Base-by-base conservation (phyloP, 2,888 invertebrate genomes). In the Chydorus sphaericus region DNA sequence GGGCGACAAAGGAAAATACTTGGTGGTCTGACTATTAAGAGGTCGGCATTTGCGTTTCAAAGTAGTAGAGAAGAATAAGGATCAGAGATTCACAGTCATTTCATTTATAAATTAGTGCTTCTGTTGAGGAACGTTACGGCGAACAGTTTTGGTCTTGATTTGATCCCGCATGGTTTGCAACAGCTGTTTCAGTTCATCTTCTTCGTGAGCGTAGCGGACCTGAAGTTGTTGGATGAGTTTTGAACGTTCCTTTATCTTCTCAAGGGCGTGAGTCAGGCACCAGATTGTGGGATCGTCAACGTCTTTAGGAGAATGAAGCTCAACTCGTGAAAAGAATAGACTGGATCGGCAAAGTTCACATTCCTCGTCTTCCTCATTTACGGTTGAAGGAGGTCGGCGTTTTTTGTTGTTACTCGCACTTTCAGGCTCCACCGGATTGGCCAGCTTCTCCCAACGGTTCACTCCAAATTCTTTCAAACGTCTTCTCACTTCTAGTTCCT, bases 321-420 rank as follows among this genome's bases (percentile, higher is more conserved):
- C 49, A 11, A 48, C 48, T 26, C 48, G 78, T 2, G 91, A 91
- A 59, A 91, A 75, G 67, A 82, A 88, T 33, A 92, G 77, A 67
- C 85, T 85, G 57, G 81, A 80, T 59, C 86, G 80, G 66, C 90
- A 91, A 54, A 81, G 75, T 65, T 90, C 85, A 69, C 92, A 92
- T 67, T 89, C 85, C 61, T 82, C 82, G 62, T 83, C 83, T 20
- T 80, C 80, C 52, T 79, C 78, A 28, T 77, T 77, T 58, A 76
- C 72, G 18, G 36, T 26, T 7, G 31, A 31, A 18, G 48, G 18
- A 18, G 63, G 49, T 23, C 57, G 61, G 4, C 65, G 64, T 28
- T 62, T 58, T 36, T 64, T 65, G 49, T 61, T 70, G 68, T 65
- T 73, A 72, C 20, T 69, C 66, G 65, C 73, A 52, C 65, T 77